Evolutionary conservation across 2,888 invertebrate genomes (phyloP).

Genomic region (Frankliniella intonsa): DNA sequence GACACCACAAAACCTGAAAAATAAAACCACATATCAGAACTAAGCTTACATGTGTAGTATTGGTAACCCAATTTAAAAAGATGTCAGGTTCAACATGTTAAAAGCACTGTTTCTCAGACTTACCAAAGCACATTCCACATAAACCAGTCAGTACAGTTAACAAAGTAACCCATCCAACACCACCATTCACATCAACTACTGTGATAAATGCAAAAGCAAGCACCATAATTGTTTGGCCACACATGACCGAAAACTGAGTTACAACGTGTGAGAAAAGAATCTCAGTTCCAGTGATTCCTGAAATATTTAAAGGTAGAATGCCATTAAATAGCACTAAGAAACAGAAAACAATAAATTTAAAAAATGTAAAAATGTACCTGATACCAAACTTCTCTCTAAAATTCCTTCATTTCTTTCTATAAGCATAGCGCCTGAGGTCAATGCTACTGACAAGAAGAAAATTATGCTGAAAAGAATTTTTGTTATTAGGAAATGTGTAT

Average conservation of each 20-base stretch:
- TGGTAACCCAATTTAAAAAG: background rate
- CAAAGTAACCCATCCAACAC: constrained; percentile 65
- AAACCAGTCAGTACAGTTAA: constrained; percentile 77
- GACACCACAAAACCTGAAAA: constrained; percentile 73
- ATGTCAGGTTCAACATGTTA: background rate
- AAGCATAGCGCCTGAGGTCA: constrained; percentile 86
- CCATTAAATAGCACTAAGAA: constrained; percentile 17
- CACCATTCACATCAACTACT: constrained; percentile 70
- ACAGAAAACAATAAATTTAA: constrained; percentile 10
- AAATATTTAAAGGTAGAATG: constrained; percentile 29
- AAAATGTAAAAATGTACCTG: constrained; percentile 54
- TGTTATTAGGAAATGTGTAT: background rate
- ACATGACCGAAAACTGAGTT: constrained; percentile 83
- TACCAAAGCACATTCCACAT: constrained; percentile 91
- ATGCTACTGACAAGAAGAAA: constrained; percentile 88
- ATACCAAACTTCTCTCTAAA: constrained; percentile 81
- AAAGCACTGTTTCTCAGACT: constrained; percentile 40
- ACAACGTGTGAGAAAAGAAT: constrained; percentile 81
- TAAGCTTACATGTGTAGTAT: constrained; percentile 30
- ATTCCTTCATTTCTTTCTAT: constrained; percentile 86
- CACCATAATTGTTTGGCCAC: constrained; percentile 74
- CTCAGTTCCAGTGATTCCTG: constrained; percentile 66
- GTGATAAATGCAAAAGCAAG: constrained; percentile 72
- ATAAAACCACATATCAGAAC: constrained; percentile 31
- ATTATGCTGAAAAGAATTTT: constrained; percentile 54